These are phyloP conservation scores for Caenorhabditis latens DNA, from an alignment of 1,140 invertebrate species.

Conservation along the genomic window DNA sequence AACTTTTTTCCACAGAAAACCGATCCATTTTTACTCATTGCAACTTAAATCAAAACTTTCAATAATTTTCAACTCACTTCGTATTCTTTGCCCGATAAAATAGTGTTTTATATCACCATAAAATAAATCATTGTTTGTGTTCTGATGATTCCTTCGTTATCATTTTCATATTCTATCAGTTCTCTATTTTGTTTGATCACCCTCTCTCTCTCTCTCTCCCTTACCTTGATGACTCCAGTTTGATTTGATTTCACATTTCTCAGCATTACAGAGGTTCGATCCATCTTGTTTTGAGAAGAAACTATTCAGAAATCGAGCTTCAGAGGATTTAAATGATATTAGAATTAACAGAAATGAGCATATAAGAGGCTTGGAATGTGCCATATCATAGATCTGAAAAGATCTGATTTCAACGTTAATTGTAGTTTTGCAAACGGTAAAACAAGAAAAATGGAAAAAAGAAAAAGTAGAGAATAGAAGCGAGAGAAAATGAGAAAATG, in stretches of 20 bases:
- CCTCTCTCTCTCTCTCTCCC: background rate
- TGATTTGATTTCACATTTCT: constrained; percentile 35
- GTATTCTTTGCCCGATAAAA: background rate
- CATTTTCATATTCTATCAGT: constrained; percentile 4
- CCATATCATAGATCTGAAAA: constrained; percentile 52
- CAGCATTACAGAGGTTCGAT: background rate
- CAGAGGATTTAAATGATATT: background rate
- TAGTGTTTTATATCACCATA: background rate
- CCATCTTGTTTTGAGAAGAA: background rate
- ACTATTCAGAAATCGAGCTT: background rate
- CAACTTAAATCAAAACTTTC: too few relatives aligned
- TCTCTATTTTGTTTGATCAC: constrained; percentile 13
- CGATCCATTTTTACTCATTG: too few relatives aligned
- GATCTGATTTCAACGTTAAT: background rate
- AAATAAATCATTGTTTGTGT: constrained; percentile 27
- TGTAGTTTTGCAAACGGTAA: background rate
- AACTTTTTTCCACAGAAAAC: too few relatives aligned
- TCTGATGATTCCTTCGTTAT: constrained; percentile 4
- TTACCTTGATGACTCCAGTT: constrained; percentile 17
- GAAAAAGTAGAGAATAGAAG: background rate
- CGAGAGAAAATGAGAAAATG: background rate
- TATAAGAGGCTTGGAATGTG: background rate
- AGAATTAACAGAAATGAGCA: background rate
- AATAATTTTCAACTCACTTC: background rate
- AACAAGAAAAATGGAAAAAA: background rate